phyloP scores from a whole-genome alignment of 2,797 vertebrate species.

The Hoplostethus atlanticus region DNA sequence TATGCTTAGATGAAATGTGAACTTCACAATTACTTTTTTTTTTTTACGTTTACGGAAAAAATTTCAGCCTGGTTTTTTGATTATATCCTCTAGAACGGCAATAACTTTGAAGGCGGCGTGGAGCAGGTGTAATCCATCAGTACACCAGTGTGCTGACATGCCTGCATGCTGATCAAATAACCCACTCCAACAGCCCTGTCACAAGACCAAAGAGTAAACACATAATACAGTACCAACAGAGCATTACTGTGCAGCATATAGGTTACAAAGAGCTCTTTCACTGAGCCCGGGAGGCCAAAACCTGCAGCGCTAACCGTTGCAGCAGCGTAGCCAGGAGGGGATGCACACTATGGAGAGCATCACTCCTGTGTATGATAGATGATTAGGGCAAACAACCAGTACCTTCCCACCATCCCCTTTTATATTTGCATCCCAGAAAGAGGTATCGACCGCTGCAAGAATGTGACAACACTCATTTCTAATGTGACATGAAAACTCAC shows the following conservation, averaged over 20 bases:
- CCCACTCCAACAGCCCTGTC: constrained; percentile 33
- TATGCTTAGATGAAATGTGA: constrained; percentile 44
- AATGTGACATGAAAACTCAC: not conserved
- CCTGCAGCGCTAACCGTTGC: constrained; percentile 51
- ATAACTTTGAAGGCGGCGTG: constrained; percentile 39
- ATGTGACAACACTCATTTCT: constrained; percentile 7
- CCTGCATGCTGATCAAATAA: constrained; percentile 66
- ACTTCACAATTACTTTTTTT: constrained; percentile 34
- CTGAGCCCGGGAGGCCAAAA: constrained; percentile 42
- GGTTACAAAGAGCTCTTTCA: constrained; percentile 66
- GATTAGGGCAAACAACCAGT: constrained; percentile 20
- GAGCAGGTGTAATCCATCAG: constrained; percentile 68
- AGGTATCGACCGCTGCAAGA: constrained; percentile 1
- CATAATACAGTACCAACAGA: constrained; percentile 67
- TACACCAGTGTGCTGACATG: constrained; percentile 36
- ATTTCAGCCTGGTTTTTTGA: constrained; percentile 30
- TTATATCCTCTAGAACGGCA: not conserved
- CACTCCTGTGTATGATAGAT: constrained; percentile 32
- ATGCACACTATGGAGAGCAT: not conserved
- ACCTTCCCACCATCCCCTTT: not conserved
- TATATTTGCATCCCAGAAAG: not conserved
- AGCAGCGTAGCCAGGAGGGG: constrained; percentile 42
- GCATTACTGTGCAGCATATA: constrained; percentile 55
- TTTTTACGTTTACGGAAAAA: constrained; percentile 55
- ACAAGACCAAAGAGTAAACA: constrained; percentile 59